These are phyloP conservation scores for Archivesica marissinica DNA, from an alignment of 1,140 invertebrate genomes.

Conservation along the genomic window DNA sequence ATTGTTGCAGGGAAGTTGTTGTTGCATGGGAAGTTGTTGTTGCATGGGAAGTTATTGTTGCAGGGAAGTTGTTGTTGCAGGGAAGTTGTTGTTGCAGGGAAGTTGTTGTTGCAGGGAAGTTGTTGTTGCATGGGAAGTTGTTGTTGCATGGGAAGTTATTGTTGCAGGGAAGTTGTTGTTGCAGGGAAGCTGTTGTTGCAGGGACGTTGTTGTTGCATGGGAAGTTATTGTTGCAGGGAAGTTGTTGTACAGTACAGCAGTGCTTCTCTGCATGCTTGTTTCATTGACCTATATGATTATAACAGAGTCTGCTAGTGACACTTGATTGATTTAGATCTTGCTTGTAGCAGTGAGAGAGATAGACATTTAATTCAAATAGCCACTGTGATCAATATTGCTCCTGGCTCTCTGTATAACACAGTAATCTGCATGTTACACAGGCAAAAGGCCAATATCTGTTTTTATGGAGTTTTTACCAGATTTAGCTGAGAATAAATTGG, in stretches of 20 bases:
- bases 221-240: neutral
- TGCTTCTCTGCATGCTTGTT: neutral
- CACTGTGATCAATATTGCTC: neutral
- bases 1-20: no score
- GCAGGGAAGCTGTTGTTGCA: neutral
- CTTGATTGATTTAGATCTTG: neutral
- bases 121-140: neutral
- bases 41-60: no score
- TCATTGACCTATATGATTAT: no score
- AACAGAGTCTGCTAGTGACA: neutral
- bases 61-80: no score
- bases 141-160: no score
- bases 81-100: no score
- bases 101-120: no score
- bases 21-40: no score
- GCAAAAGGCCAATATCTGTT: no score
- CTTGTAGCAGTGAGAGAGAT: neutral
- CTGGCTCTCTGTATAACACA: neutral
- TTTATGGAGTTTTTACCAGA: no score
- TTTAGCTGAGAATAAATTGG: no score
- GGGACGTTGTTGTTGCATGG: neutral
- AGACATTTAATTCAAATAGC: slow-evolving; percentile 11
- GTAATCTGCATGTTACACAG: no score
- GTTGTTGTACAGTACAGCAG: neutral
- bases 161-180: neutral